phyloP scores from a whole-genome alignment of 2,113 vertebrate genomes.

The Prinia subflava region DNA sequence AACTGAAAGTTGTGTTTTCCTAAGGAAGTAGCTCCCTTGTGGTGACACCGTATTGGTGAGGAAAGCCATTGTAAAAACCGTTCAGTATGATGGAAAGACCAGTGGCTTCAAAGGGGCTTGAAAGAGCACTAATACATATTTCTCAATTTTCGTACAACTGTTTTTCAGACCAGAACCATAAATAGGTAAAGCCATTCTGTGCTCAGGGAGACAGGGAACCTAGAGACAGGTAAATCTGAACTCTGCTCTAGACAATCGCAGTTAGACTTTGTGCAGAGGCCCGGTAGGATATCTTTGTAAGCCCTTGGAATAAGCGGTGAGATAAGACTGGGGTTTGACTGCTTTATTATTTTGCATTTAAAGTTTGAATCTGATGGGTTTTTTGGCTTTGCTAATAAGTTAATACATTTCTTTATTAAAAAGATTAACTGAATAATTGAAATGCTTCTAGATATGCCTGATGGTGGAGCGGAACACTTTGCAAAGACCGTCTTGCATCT shows the following conservation, averaged over 20 bases:
- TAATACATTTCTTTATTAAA: background rate
- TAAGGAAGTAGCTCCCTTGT: background rate
- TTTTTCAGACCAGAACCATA: background rate
- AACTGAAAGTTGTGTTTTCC: background rate
- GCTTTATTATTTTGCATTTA: background rate
- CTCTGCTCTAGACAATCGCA: background rate
- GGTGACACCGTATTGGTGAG: background rate
- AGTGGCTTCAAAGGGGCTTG: background rate
- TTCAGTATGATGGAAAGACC: background rate
- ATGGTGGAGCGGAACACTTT: slow-evolving; percentile 92
- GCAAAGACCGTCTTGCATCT: slow-evolving; percentile 87
- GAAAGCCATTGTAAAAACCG: background rate
- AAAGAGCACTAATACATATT: background rate
- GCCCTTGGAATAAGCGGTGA: background rate
- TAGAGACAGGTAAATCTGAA: background rate
- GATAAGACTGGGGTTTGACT: background rate
- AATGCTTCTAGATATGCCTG: slow-evolving; percentile 82
- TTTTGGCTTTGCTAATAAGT: background rate
- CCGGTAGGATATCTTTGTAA: background rate
- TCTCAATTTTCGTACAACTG: background rate
- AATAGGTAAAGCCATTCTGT: background rate
- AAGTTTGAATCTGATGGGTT: background rate
- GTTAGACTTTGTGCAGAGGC: background rate
- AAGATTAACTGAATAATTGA: slow-evolving; percentile 1
- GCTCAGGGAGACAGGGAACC: background rate